phyloP scores from a whole-genome alignment of 2,888 invertebrate genomes.

The Eristalinus aeneus region DNA sequence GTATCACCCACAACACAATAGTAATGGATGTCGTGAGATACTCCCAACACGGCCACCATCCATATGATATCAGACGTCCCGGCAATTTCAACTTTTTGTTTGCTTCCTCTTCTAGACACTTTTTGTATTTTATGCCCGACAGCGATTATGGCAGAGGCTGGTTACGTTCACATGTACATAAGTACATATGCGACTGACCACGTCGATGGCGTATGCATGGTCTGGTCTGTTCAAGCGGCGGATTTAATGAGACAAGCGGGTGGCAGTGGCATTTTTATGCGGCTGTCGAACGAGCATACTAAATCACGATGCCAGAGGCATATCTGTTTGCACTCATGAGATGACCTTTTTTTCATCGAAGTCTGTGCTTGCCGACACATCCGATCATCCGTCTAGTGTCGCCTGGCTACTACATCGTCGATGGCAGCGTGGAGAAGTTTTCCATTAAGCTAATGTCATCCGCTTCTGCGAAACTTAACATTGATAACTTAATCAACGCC shows the following conservation, averaged over 20 bases:
- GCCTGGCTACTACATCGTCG: background rate
- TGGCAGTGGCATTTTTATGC: slow-evolving; percentile 68
- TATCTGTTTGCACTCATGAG: slow-evolving; percentile 58
- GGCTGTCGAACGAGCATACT: slow-evolving; percentile 38
- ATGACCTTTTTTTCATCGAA: slow-evolving; percentile 59
- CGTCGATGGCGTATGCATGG: background rate
- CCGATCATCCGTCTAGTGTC: slow-evolving; percentile 1
- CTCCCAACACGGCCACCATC: slow-evolving; percentile 46
- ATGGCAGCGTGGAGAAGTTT: slow-evolving; percentile 50
- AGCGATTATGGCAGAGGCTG: background rate
- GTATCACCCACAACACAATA: slow-evolving; percentile 14
- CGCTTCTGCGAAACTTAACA: slow-evolving; percentile 47
- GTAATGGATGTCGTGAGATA: slow-evolving; percentile 69
- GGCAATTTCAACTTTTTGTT: slow-evolving; percentile 40
- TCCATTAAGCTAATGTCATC: slow-evolving; percentile 66
- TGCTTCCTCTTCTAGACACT: slow-evolving; percentile 28
- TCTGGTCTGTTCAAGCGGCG: slow-evolving; percentile 21
- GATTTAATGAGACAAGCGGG: slow-evolving; percentile 67
- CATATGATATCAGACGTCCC: slow-evolving; percentile 54
- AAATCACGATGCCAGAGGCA: slow-evolving; percentile 52
- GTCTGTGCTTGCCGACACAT: slow-evolving; percentile 59
- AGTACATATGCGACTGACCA: slow-evolving; percentile 1
- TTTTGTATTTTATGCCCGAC: slow-evolving; percentile 33
- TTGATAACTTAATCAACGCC: slow-evolving; percentile 64
- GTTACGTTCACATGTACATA: background rate